Evolutionary conservation across 2,113 vertebrate genomes (phyloP), one percentile per base, ranked within the genome.

Genomic region (Ailuropoda melanoleuca): DNA sequence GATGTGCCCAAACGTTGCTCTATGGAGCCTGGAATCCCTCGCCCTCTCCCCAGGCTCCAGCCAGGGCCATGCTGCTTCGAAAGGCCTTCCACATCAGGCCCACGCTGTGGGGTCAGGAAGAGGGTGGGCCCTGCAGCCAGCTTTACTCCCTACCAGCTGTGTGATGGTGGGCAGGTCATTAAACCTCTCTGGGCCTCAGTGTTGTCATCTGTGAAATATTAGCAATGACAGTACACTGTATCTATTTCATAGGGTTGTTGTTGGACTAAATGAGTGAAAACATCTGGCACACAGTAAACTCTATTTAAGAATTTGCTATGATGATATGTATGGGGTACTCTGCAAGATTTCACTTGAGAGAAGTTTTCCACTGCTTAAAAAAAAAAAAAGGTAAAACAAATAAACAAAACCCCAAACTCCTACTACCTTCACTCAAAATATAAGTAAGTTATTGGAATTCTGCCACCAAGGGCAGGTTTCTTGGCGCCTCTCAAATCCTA

Each of bases 401-500:
- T 24, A 88, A 75, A 84, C 50, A 86, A 84, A 95, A 24, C 53
- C 62, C 55, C 26, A 89, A 92, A 97, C 34, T 87, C 50, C 18
- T 10, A 14, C 14, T n/a, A 74, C 85, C 80, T 93, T 92, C 58
- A 62, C 37, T 92, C 55, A 89, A 94, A 95, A 53, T 89, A 18
- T 84, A 87, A 94, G 87, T 19, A 80, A 55, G 11, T 84, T 72
- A 24, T 9, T 85, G 88, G 74, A 95, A 68, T 29, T 37, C 37
- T 46, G 72, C 92, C 83, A 95, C 48, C 0, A 0, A 72, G 56
- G 60, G 83, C 50, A 78, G 58, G 92, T 74, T 94, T 92, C 48
- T 84, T 58, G 92, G 95, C 1, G 19, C 80, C 96, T 88, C 55
- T 87, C 14, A 97, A 92, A 95, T 93, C 90, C 81, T 94, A 34